Percentiles rank a stretch among this genome's conserved stretches.
phyloP scores from a whole-genome alignment of 2,888 invertebrate genomes.

The Dynastes grantii region DNA sequence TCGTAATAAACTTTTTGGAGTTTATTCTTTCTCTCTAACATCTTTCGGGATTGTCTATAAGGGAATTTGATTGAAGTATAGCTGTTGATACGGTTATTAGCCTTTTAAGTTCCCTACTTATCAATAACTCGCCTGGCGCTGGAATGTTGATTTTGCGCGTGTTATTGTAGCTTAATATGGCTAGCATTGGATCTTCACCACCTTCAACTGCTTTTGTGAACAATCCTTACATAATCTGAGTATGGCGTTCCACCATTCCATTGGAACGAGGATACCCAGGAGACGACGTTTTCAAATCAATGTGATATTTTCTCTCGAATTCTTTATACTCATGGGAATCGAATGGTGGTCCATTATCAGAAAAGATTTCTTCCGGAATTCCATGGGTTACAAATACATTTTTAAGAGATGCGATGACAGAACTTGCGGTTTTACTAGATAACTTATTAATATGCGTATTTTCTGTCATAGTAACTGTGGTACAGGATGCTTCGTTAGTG shows the following conservation, averaged over 20 bases:
- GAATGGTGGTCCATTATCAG: constrained; percentile 57
- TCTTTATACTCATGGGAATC: constrained; percentile 51
- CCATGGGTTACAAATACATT: constrained; percentile 56
- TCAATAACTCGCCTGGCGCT: constrained; percentile 56
- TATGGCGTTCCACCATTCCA: constrained; percentile 57
- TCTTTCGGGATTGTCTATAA: neutral
- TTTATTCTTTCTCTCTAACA: neutral
- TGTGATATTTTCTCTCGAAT: constrained; percentile 54
- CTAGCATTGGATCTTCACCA: constrained; percentile 57
- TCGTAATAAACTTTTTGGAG: neutral
- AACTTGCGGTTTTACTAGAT: constrained; percentile 51
- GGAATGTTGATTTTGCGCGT: constrained; percentile 58
- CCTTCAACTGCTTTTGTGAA: constrained; percentile 53
- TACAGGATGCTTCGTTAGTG: constrained; percentile 53
- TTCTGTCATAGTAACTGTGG: constrained; percentile 55
- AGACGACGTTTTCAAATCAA: constrained; percentile 53
- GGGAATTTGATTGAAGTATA: constrained; percentile 29
- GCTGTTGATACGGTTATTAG: constrained; percentile 51
- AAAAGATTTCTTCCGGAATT: constrained; percentile 54
- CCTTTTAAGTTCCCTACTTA: constrained; percentile 58
- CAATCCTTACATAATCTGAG: constrained; percentile 56
- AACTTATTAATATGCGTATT: constrained; percentile 53
- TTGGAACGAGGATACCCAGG: constrained; percentile 56
- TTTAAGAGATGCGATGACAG: constrained; percentile 53
- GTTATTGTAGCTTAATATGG: constrained; percentile 52